These are phyloP conservation scores for Mirounga angustirostris DNA, from an alignment of 2,113 vertebrate genomes.

Conservation along the genomic window DNA sequence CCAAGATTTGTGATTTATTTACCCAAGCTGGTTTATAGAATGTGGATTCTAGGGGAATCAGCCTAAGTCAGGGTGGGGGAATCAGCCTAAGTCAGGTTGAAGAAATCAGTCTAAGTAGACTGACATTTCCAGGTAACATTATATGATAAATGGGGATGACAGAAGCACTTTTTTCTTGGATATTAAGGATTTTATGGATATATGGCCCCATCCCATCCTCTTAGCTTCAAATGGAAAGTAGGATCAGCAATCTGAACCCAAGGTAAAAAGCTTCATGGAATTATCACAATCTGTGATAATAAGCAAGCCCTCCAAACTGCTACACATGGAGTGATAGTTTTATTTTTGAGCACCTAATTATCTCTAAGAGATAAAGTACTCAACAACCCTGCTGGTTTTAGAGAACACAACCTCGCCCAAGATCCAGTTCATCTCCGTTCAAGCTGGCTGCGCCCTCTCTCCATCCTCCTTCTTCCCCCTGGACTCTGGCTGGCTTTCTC, in stretches of 20 bases:
- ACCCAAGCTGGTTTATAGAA: not conserved
- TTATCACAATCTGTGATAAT: not conserved
- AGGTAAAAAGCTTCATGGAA: not conserved
- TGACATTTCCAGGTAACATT: not conserved
- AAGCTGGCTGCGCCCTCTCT: slow-evolving; percentile 75
- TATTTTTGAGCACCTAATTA: slow-evolving; percentile 58
- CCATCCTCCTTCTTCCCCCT: slow-evolving; percentile 43
- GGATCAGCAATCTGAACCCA: not conserved
- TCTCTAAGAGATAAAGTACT: slow-evolving; percentile 62
- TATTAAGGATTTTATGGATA: not conserved
- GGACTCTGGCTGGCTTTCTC: slow-evolving; percentile 76
- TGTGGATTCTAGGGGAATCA: not conserved
- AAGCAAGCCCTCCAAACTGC: not conserved
- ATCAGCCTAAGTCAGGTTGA: not conserved
- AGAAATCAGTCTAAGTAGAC: not conserved
- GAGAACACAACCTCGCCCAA: slow-evolving; percentile 61
- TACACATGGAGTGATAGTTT: not conserved
- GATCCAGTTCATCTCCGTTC: slow-evolving; percentile 66
- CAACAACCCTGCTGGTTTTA: slow-evolving; percentile 57
- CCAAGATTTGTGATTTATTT: not conserved
- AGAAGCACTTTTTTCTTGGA: not conserved
- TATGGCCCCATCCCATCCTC: not conserved
- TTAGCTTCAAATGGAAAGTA: not conserved
- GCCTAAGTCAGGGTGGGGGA: not conserved
- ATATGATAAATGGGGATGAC: not conserved